Evolutionary conservation across 2,888 invertebrate species (phyloP), one percentile per base, ranked within the genome.

Genomic region (Drosophila multiciliata): DNA sequence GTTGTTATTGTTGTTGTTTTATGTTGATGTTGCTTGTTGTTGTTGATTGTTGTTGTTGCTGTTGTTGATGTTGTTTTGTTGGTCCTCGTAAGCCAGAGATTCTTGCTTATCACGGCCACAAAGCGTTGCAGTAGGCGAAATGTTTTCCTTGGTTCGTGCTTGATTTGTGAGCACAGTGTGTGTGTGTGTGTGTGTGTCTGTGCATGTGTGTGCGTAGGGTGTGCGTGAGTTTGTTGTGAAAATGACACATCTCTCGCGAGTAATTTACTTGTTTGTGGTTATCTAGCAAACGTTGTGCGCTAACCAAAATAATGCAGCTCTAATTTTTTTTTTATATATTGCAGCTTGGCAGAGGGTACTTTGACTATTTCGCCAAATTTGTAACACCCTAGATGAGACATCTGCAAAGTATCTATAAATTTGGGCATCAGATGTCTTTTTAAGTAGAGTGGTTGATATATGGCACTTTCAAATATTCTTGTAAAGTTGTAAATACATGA

Each of bases 111-210:
- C 88, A 73, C 40, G 38, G 42, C 54, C 48, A 40, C 57, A 68
- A 48, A 76, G 65, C 69, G 68, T 61, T 66, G 61, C 58, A 49
- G 53, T 61, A 53, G 60, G 50, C 50, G 50, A 67, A 77, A 68
- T 80, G 69, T 68, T 83, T 74, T 83, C 60, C 63, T 73, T 83
- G 59, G 64, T 59, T 49, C 23, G 23, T 72, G 68, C 82, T 75
- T 87, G 89, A 87, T 89, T 84, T 87, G 89, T 87, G 74, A 61
- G 62, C 52, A 40, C 49, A 59, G 50, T 36, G 63, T 72, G 66
- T 50, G 35, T 64, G 26, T 82, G 53, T 23, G 11, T 17, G 36
- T 17, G 23, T 12, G 0, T 48, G 17, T 6, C 3, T 64, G 53
- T 49, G 65, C 66, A 65, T 38, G 50, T 11, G 42, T 38, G 58